Evolutionary conservation across 1,140 invertebrate genomes (phyloP).

Genomic region (Proales similis): DNA sequence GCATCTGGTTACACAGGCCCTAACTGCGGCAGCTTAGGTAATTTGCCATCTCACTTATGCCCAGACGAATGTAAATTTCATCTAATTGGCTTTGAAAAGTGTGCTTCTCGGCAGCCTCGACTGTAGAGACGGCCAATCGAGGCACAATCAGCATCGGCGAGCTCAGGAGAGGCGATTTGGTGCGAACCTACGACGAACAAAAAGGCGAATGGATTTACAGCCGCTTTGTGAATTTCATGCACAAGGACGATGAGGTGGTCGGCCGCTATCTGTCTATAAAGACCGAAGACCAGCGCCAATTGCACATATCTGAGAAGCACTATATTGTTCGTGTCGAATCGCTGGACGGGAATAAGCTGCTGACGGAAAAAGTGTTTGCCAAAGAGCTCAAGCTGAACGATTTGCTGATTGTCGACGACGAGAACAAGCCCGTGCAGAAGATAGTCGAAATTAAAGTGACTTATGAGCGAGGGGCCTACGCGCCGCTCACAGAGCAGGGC

Average conservation of each 20-base stretch:
- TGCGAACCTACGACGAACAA: slow-evolving; percentile 10
- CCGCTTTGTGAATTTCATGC: slow-evolving; percentile 27
- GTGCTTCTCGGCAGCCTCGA: slow-evolving; percentile 21
- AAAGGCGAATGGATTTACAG: slow-evolving; percentile 17
- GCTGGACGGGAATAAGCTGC: no score
- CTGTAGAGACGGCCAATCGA: slow-evolving; percentile 15
- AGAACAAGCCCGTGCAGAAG: slow-evolving; percentile 53
- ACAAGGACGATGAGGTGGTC: slow-evolving; percentile 12
- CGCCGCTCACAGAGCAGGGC: slow-evolving; percentile 76
- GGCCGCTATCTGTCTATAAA: slow-evolving; percentile 9
- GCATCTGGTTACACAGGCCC: slow-evolving; percentile 16
- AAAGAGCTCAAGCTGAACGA: slow-evolving; percentile 49
- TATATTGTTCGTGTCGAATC: slow-evolving; percentile 2
- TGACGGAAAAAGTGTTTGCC: slow-evolving; percentile 28
- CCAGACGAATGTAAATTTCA: not conserved
- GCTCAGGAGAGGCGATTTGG: slow-evolving; percentile 19
- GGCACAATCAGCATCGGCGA: slow-evolving; percentile 19
- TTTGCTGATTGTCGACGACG: slow-evolving; percentile 41
- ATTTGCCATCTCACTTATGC: no score
- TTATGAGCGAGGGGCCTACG: slow-evolving; percentile 67
- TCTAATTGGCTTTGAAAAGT: slow-evolving; percentile 3
- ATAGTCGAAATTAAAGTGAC: slow-evolving; percentile 60
- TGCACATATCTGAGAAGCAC: slow-evolving; percentile 24
- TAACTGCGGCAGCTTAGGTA: slow-evolving; percentile 25
- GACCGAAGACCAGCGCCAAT: slow-evolving; percentile 4